Conservation (phyloP, 2,888 invertebrate species). For the Anthoptus insignis region DNA sequence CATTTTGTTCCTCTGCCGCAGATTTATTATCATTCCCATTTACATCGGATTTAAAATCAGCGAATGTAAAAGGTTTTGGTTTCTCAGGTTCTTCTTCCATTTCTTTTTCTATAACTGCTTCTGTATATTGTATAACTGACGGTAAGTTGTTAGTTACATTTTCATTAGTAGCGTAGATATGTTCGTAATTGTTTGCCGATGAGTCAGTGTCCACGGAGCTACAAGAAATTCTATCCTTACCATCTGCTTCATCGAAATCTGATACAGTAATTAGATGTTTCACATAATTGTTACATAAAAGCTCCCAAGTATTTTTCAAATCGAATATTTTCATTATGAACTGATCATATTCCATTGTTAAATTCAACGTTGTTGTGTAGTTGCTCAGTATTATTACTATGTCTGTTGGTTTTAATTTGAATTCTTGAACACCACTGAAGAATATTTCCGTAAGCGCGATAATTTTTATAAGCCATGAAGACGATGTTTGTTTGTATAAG, state of each 20-base stretch:
- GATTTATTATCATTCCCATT: constrained; percentile 54
- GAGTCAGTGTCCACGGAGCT: constrained; percentile 76
- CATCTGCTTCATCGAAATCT: constrained; percentile 73
- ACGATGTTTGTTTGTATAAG: constrained; percentile 97
- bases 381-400: constrained; percentile 88
- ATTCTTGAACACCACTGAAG: constrained; percentile 90
- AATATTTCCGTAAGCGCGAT: constrained; percentile 96
- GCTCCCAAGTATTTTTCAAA: constrained; percentile 88
- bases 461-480: constrained; percentile 96
- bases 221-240: constrained; percentile 70
- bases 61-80: constrained; percentile 84
- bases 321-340: constrained; percentile 88
- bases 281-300: constrained; percentile 86
- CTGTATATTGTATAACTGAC: constrained; percentile 16
- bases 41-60: constrained; percentile 84
- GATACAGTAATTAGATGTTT: constrained; percentile 76
- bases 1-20: constrained; percentile 39
- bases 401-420: constrained; percentile 87
- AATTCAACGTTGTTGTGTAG: constrained; percentile 85
- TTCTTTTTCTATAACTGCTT: constrained; percentile 44
- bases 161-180: constrained; percentile 64
- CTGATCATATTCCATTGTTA: constrained; percentile 84
- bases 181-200: constrained; percentile 74
- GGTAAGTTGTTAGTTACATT: constrained; percentile 12
- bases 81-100: constrained; percentile 55